These are phyloP conservation scores for Centroberyx gerrardi DNA, from an alignment of 2,797 vertebrate species.

Conservation along the genomic window DNA sequence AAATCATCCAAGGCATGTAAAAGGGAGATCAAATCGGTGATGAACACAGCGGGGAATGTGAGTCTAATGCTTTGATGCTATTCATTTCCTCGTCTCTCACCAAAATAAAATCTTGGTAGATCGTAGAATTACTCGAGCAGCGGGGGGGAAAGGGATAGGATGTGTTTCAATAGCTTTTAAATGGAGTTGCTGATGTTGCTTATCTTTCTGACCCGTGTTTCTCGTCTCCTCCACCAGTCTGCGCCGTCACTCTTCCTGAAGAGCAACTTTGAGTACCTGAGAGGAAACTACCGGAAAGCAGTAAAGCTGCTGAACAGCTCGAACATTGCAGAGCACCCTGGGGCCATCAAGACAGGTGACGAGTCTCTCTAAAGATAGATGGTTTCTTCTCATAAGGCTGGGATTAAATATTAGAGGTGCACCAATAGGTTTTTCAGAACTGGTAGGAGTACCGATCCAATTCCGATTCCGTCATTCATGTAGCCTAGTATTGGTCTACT, in stretches of 20 bases:
- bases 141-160: not conserved
- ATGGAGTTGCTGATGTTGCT: not conserved
- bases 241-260: conserved; percentile 97
- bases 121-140: not conserved
- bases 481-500: too few relatives aligned
- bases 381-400: not conserved
- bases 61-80: conserved; percentile 73
- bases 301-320: conserved; percentile 97
- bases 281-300: conserved; percentile 98
- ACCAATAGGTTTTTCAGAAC: too few relatives aligned
- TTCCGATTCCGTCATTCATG: too few relatives aligned
- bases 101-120: not conserved
- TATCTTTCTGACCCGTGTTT: conserved; percentile 21
- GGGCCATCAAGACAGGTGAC: conserved; percentile 97
- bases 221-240: conserved; percentile 84
- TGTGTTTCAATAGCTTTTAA: not conserved
- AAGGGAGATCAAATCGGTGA: conserved; percentile 98
- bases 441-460: too few relatives aligned
- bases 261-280: conserved; percentile 98
- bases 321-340: conserved; percentile 97
- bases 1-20: conserved; percentile 99
- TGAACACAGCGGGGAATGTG: conserved; percentile 99
- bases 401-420: not conserved
- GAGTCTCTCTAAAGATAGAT: not conserved
- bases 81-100: not conserved